Evolutionary conservation across 2,113 vertebrate species (phyloP).

Genomic region (Rhombomys opimus): DNA sequence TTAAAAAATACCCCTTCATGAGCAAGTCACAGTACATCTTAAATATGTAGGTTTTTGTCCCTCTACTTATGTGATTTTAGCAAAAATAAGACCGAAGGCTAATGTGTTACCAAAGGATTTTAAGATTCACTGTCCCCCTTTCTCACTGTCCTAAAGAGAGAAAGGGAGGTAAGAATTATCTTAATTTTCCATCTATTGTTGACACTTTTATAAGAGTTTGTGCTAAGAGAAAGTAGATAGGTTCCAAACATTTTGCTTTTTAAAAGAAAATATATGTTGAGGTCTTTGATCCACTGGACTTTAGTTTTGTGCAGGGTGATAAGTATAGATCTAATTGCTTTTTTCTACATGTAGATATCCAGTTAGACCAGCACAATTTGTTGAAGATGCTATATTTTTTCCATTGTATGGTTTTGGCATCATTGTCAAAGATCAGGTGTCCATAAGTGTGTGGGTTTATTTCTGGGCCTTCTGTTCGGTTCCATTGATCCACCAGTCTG

Average conservation of each 20-base stretch:
- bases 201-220: constrained; percentile 40
- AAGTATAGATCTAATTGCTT: too few species aligned
- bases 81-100: constrained; percentile 24
- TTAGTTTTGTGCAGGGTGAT: too few species aligned
- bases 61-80: background rate
- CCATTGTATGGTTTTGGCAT: too few species aligned
- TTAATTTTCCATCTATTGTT: constrained; percentile 48
- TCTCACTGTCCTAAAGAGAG: background rate
- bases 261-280: background rate
- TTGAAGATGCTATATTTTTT: too few species aligned
- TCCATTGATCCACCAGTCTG: too few species aligned
- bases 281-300: too few species aligned
- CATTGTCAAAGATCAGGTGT: too few species aligned
- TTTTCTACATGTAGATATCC: too few species aligned
- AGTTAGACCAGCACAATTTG: too few species aligned
- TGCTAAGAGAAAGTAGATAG: constrained; percentile 45
- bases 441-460: too few species aligned
- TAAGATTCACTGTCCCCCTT: background rate
- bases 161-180: constrained; percentile 4
- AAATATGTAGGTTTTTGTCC: background rate
- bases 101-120: constrained; percentile 35
- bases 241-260: background rate
- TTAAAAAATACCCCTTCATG: constrained; percentile 54
- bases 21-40: constrained; percentile 27
- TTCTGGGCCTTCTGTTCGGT: too few species aligned